A percentile compares a stretch with the other conserved stretches of the same genome.
phyloP scores from a whole-genome alignment of 1,140 invertebrate species.

The Lasioglossum albipes region DNA sequence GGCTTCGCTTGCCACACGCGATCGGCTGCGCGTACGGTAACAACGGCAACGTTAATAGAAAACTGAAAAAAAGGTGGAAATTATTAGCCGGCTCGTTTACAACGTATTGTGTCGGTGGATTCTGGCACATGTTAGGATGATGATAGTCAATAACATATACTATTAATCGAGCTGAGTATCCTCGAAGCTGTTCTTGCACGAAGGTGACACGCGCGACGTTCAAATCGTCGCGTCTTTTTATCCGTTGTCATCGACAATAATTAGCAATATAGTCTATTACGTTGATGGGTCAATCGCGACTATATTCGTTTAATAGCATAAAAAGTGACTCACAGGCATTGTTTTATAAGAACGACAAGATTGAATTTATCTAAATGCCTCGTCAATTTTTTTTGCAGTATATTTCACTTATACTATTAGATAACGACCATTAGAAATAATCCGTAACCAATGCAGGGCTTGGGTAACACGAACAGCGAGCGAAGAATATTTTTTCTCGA shows the following conservation, averaged over 20 bases:
- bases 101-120: slow-evolving; percentile 4
- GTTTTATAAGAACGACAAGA: too few species aligned
- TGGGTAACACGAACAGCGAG: background rate
- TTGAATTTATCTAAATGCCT: too few species aligned
- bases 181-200: slow-evolving; percentile 9
- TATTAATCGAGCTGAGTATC: slow-evolving; percentile 19
- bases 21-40: background rate
- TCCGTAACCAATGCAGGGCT: too few species aligned
- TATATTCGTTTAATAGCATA: too few species aligned
- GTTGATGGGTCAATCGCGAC: too few species aligned
- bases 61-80: slow-evolving; percentile 2
- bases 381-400: too few species aligned
- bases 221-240: slow-evolving; percentile 6
- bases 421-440: too few species aligned
- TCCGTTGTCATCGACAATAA: background rate
- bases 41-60: slow-evolving; percentile 20
- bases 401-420: too few species aligned
- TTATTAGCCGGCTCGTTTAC: slow-evolving; percentile 6
- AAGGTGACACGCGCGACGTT: background rate
- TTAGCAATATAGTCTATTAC: too few species aligned
- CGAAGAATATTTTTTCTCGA: background rate
- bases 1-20: slow-evolving; percentile 21
- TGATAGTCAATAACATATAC: background rate
- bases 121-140: slow-evolving; percentile 5
- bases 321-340: too few species aligned